A percentile compares a stretch with the other conserved stretches of the same genome.
phyloP scores from a whole-genome alignment of 1,140 invertebrate genomes.

The Trissolcus basalis region DNA sequence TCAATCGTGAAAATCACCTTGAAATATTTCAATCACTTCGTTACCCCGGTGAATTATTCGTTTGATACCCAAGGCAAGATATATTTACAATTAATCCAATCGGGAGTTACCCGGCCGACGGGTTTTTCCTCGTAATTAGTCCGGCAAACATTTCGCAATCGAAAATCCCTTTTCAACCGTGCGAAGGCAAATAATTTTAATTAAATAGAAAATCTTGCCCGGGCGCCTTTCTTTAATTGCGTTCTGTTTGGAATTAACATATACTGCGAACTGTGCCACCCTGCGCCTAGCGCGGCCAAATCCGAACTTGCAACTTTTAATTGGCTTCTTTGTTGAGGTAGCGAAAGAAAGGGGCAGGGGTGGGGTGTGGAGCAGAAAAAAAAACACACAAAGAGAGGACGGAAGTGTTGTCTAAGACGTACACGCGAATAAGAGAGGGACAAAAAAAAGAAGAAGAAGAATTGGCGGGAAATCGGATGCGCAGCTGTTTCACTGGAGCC shows the following conservation, averaged over 20 bases:
- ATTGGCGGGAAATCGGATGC: constrained; percentile 60
- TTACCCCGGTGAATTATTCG: constrained; percentile 18
- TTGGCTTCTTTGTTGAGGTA: constrained; percentile 43
- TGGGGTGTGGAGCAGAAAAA: constrained; percentile 12
- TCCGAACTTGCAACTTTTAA: constrained; percentile 55
- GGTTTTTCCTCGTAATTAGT: constrained; percentile 16
- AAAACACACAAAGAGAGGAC: not conserved
- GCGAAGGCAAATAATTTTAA: constrained; percentile 39
- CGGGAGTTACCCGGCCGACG: not conserved
- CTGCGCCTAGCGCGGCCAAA: too few relatives aligned
- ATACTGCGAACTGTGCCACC: not conserved
- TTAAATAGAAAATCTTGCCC: constrained; percentile 19
- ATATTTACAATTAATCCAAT: too few relatives aligned
- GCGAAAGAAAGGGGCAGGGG: constrained; percentile 13
- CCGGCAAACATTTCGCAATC: constrained; percentile 7
- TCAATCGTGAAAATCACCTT: constrained; percentile 64
- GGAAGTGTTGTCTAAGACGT: constrained; percentile 1
- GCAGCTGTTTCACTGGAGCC: constrained; percentile 69
- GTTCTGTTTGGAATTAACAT: constrained; percentile 41
- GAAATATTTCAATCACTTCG: constrained; percentile 55
- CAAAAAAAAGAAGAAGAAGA: constrained; percentile 17
- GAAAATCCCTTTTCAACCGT: not conserved
- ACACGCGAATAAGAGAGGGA: not conserved
- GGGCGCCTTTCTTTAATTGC: constrained; percentile 26
- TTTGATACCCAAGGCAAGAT: not conserved